Base-by-base conservation (phyloP, 2,113 vertebrate species). In the Pygoscelis adeliae region DNA sequence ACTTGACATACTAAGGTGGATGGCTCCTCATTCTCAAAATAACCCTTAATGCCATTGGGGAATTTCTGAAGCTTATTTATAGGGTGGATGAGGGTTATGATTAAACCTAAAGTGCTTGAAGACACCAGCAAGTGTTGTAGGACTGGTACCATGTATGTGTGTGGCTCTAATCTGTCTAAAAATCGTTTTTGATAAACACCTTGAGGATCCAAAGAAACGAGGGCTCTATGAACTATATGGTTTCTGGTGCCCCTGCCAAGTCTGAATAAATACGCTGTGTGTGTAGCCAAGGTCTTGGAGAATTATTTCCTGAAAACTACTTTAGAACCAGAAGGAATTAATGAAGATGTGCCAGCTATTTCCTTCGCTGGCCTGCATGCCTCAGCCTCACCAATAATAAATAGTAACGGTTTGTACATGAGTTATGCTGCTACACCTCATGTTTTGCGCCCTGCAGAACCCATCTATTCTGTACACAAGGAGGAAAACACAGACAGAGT, bases 331-430 rank as follows among this genome's bases (percentile, higher is more conserved):
- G 93, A 96, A 97, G 96, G 97, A 96, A 97, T 97, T 97, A 96
- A 97, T 92, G 97, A 97, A 97, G 96, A 97, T 96, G 97, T 97
- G 96, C 96, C 92, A 96, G 92, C 90, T 98, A 92, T 97, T 97
- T 94, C 95, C 89, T 96, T 66, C 10, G 5, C 90, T 96, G 93
- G 89, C 85, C 87, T 74, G 91, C 85, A 47, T 50, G 78, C 91
- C 89, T 89, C 70, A 65, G 72, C 72, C 83, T 95, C 78, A 93
- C 94, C 89, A 97, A 90, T 90, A 96, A 95, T 93, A 95, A 95
- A 95, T 86, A 96, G 90, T 94, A 89, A 87, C 38, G 10, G 81
- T 96, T 95, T 95, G 76, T 96, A 80, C 89, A 91, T 50, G 93
- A 97, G 83, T 88, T 94, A 82, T 74, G 78, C 86, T 83, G 89